These are phyloP conservation scores for Acestrorhynchus altus DNA, from an alignment of 2,797 vertebrate species.

Conservation along the genomic window DNA sequence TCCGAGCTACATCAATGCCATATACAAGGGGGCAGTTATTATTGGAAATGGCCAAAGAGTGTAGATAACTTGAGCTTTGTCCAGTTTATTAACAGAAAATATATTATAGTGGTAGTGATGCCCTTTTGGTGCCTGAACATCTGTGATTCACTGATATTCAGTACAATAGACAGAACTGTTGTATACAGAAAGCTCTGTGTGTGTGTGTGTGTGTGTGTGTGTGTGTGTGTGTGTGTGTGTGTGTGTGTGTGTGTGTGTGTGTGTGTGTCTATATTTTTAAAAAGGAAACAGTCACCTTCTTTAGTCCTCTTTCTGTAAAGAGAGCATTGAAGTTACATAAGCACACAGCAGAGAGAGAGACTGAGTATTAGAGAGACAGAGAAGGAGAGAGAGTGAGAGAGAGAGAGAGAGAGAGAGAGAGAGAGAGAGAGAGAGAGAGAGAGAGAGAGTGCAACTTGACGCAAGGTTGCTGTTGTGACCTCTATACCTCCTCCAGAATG, in stretches of 20 bases:
- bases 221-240: background rate
- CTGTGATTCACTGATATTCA: conserved; percentile 17
- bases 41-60: background rate
- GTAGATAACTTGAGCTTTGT: conserved; percentile 21
- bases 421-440: conserved; percentile 12
- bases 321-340: background rate
- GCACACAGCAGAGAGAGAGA: background rate
- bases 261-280: background rate
- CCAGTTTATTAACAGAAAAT: conserved; percentile 7
- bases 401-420: conserved; percentile 20
- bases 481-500: conserved; percentile 21
- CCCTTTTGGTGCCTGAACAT: conserved; percentile 21
- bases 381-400: background rate
- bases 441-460: background rate
- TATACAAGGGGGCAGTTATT: conserved; percentile 1
- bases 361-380: too few relatives aligned
- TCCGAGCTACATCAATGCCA: background rate
- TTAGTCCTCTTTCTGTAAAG: conserved; percentile 9
- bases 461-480: conserved; percentile 32
- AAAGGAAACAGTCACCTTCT: background rate
- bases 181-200: background rate
- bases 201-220: background rate
- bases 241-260: background rate
- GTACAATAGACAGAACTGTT: conserved; percentile 9
- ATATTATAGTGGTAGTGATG: background rate